Base-by-base conservation (phyloP, 2,113 vertebrate species). In the Corythoichthys haematopterus region DNA sequence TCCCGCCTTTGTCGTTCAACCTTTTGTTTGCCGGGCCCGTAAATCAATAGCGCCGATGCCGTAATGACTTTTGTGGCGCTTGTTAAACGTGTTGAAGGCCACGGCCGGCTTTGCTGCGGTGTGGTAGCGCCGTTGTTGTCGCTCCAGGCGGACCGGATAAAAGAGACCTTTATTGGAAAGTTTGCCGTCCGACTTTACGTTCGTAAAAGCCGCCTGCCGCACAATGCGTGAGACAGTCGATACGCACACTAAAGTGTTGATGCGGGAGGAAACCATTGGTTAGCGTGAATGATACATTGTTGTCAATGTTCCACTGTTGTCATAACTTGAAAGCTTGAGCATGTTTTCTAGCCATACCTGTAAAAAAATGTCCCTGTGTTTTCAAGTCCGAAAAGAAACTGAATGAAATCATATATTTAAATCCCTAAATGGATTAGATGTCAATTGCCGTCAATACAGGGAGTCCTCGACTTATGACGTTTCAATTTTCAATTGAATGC, bases 21-120 rank as follows among this genome's bases (percentile, higher is more conserved):
- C 58, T 60, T 57, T 45, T 65, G 71, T 58, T 64, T 63, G 70
- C 62, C 56, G 65, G 20, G 55, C 15, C 61, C 52, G 72, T 50
- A 57, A 52, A 61, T 64, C 46, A 38, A 61, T 51, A 56, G 8
- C 59, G 38, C 9, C 16, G 38, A 61, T 47, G 51, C 62, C 56
- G 46, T 11, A 38, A 40, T 71, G 45, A 50, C 43, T 69, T 3
- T 0, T 46, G 28, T 45, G 37, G 40, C 53, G 28, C 61, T 60
- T 64, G 57, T 56, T 50, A 62, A 35, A 66, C 13, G 35, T 13
- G 16, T 56, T 65, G 9, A 63, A 58, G 64, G 61, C 40, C 43
- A 48, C 55, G 2, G 10, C 52, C 45, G 52, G 20, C 51, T 6
- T 5, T 3, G 53, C 52, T 6, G 52, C 52, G 20, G 9, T 6